Conservation (phyloP, 2,797 vertebrate species). For the Trematomus bernacchii region DNA sequence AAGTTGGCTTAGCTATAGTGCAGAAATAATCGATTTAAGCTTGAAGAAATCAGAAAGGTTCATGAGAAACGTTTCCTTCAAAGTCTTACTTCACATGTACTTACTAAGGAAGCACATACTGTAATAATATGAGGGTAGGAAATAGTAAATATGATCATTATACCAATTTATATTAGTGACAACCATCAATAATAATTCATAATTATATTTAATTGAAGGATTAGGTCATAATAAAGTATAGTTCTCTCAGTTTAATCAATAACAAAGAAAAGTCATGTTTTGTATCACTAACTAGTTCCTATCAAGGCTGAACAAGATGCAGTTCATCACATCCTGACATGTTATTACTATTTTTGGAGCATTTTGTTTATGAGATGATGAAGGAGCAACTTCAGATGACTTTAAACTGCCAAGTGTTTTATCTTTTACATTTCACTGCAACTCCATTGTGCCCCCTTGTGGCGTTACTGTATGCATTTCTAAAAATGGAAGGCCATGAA, state of each 20-base stretch:
- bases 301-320: neutral
- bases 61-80: neutral
- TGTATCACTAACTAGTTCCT: neutral
- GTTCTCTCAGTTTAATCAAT: neutral
- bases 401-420: neutral
- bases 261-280: neutral
- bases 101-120: neutral
- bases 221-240: neutral
- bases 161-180: neutral
- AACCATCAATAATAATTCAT: neutral
- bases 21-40: constrained; percentile 22
- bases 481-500: constrained; percentile 26
- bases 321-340: neutral
- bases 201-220: neutral
- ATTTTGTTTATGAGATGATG: constrained; percentile 12
- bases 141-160: neutral
- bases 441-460: constrained; percentile 77
- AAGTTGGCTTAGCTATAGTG: neutral
- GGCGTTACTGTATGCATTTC: constrained; percentile 38
- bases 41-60: constrained; percentile 7
- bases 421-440: constrained; percentile 7
- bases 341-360: neutral
- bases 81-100: neutral
- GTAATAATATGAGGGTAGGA: neutral
- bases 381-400: constrained; percentile 4